A percentile compares a stretch with the other conserved stretches of the same genome.
phyloP scores from a whole-genome alignment of 1,140 invertebrate genomes.

The Nylanderia fulva region DNA sequence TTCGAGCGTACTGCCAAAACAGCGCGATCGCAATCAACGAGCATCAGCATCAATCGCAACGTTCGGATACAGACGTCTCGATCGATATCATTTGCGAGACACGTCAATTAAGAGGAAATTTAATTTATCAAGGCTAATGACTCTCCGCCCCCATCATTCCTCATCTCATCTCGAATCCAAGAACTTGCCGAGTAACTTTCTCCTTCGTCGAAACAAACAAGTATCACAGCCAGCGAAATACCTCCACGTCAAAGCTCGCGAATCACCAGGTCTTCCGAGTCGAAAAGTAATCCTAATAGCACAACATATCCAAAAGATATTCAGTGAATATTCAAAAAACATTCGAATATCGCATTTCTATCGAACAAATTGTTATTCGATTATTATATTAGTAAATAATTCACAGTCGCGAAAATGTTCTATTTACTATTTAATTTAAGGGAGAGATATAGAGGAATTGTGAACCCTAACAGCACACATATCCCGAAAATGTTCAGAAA shows the following conservation, averaged over 20 bases:
- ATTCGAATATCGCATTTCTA: no score
- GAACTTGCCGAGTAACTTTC: not conserved
- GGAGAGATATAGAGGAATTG: no score
- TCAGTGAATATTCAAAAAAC: no score
- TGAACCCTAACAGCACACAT: no score
- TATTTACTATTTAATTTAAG: no score
- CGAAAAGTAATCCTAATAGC: no score
- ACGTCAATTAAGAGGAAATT: not conserved
- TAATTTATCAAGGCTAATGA: not conserved
- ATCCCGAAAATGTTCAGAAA: no score
- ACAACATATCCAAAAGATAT: no score
- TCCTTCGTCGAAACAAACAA: not conserved
- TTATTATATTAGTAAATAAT: no score
- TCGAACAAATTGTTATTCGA: no score
- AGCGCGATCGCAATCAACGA: constrained; percentile 5
- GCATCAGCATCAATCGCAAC: not conserved
- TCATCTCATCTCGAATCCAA: not conserved
- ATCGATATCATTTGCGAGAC: no score
- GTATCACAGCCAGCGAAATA: not conserved
- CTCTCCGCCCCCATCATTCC: not conserved
- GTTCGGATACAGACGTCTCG: not conserved
- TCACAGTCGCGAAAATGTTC: no score
- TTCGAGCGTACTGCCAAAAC: constrained; percentile 25
- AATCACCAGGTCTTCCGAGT: not conserved
- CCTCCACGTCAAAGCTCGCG: not conserved